phyloP scores from a whole-genome alignment of 2,113 vertebrate genomes.

The Daboia siamensis region DNA sequence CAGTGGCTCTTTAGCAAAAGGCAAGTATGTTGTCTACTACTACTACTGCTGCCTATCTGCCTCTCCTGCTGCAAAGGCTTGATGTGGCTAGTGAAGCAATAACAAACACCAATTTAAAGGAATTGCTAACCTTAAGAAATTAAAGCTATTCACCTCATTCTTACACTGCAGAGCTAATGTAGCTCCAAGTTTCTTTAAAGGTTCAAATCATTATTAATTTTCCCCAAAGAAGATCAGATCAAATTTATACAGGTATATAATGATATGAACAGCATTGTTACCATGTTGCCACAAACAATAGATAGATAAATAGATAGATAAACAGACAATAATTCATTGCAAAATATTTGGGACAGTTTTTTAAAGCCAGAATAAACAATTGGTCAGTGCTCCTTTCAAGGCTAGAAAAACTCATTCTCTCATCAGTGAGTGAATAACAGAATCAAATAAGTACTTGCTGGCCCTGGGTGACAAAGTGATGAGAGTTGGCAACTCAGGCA shows the following conservation, averaged over 20 bases:
- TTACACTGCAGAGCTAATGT: not conserved
- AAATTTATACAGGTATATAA: not conserved
- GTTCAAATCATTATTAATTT: not conserved
- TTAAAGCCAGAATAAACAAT: not conserved
- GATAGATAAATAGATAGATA: no score
- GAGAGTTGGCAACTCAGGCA: not conserved
- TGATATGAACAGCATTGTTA: not conserved
- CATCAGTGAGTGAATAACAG: not conserved
- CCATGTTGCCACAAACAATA: not conserved
- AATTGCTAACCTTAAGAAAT: not conserved
- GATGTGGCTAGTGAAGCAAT: not conserved
- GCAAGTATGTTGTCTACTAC: not conserved
- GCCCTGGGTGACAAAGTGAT: not conserved
- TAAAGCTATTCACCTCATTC: not conserved
- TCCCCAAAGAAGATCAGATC: not conserved
- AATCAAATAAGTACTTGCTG: not conserved
- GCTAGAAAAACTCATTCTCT: not conserved
- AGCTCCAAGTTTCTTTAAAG: not conserved
- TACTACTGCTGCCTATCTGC: not conserved
- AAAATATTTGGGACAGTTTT: not conserved
- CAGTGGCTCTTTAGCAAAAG: not conserved
- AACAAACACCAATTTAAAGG: not conserved
- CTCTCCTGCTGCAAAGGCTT: not conserved
- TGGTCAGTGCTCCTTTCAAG: not conserved
- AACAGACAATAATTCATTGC: not conserved